Base-by-base conservation (phyloP, 2,888 invertebrate species). In the Folsomia candida region DNA sequence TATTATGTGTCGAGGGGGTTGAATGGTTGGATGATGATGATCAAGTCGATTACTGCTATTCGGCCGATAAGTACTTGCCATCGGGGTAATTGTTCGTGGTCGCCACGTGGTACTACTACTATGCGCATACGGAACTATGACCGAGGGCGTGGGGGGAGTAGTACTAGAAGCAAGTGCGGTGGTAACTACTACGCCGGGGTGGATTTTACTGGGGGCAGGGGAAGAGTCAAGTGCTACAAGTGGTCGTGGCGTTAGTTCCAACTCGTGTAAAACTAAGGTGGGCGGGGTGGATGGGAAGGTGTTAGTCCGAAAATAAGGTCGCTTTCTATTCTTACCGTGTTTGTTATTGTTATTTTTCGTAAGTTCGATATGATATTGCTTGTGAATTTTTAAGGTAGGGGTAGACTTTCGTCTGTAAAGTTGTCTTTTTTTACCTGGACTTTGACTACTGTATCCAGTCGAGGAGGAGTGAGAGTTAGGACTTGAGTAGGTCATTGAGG, bases 401-500 rank as follows among this genome's bases (percentile, higher is more conserved):
- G 6, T 4, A 4, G 37, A 37, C 37, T 37, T 37, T 9, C 14
- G 6, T 6, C 54, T 6, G 4, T 60, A 24, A 11, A 25, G 24
- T 3, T 4, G 4, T 26, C 25, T 3, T 51, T n/a, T 26, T 71
- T 74, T 74, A 74, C 73, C 73, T 73, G 70, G 70, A 62, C 24
- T 47, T 47, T 47, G 47, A 54, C 54, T 54, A 54, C n/a, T 27
- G 59, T 68, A 73, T 68, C 63, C 63, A n/a, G n/a, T n/a, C 22
- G 20, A n/a, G 3, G 62, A 62, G 22, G 70, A 63, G 59, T 72
- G 73, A 71, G 71, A 73, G 70, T 59, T 58, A 59, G 74, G 63
- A 27, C 61, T 68, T 59, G 72, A 68, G 65, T 72, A 70, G 47
- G 70, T 65, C 59, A 67, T 70, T 25, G 76, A 73, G 51, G 74